phyloP scores from a whole-genome alignment of 37 sponge, comb jelly and placozoan genomes.

The Corticium candelabrum region DNA sequence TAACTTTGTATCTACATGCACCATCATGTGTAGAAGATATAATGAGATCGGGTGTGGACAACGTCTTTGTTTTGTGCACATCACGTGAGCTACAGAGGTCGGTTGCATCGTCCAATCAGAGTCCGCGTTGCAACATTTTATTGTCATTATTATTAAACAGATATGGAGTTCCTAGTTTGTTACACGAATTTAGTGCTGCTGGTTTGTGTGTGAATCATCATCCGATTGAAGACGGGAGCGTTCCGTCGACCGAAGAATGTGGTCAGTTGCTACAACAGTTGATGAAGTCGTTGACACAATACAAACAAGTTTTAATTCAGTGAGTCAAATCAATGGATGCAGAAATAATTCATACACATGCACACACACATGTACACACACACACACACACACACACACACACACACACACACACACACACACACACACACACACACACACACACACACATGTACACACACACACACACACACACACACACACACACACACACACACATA shows the following conservation, averaged over 20 bases:
- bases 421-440: too few species aligned
- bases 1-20: too few species aligned
- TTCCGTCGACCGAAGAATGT: background rate
- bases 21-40: too few species aligned
- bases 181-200: background rate
- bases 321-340: too few species aligned
- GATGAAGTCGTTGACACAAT: background rate
- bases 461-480: too few species aligned
- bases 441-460: too few species aligned
- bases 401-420: background rate
- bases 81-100: conserved; percentile 48
- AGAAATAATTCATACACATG: too few species aligned
- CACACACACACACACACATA: too few species aligned
- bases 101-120: too few species aligned
- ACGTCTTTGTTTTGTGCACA: conserved; percentile 69
- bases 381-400: conserved; percentile 5
- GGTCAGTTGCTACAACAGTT: background rate
- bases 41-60: too few species aligned
- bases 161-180: background rate
- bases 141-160: background rate
- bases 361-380: too few species aligned
- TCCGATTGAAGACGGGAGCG: conserved; percentile 1
- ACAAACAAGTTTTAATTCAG: background rate
- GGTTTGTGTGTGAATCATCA: conserved; percentile 11
- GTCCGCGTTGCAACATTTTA: background rate